A percentile compares a stretch with the other conserved stretches of the same genome.
Conservation (phyloP, 2,113 vertebrate species). For the Cyanoramphus novaezelandiae region DNA sequence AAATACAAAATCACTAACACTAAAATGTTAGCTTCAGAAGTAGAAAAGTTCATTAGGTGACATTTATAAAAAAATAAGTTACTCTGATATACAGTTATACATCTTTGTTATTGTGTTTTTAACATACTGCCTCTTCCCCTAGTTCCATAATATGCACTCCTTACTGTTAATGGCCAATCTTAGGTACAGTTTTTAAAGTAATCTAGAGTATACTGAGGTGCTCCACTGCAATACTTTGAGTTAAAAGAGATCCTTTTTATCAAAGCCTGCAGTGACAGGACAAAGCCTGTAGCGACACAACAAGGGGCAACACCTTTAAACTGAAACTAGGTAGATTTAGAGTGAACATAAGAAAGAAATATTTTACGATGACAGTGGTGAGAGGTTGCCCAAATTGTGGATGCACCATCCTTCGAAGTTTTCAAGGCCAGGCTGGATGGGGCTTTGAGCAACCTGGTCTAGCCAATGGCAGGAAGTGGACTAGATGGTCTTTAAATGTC, state of each 20-base stretch:
- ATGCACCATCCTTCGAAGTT: background rate
- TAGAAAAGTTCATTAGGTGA: background rate
- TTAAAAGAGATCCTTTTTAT: background rate
- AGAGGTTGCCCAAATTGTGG: background rate
- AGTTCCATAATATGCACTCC: background rate
- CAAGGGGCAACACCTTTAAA: background rate
- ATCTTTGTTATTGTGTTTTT: background rate
- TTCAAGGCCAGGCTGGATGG: background rate
- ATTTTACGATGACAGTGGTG: accelerated
- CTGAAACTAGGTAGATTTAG: background rate
- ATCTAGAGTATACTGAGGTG: background rate
- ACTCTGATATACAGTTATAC: background rate
- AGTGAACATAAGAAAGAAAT: background rate
- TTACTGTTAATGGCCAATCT: background rate
- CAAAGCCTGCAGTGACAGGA: background rate
- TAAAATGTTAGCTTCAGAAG: background rate
- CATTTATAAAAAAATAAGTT: background rate
- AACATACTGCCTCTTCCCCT: background rate
- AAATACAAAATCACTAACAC: background rate
- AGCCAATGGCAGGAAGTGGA: accelerated
- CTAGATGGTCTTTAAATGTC: background rate
- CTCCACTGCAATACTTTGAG: background rate
- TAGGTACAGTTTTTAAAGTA: background rate
- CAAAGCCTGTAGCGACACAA: background rate
- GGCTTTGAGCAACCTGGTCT: background rate